phyloP scores from a whole-genome alignment of 1,140 invertebrate genomes.

The Pantala flavescens region DNA sequence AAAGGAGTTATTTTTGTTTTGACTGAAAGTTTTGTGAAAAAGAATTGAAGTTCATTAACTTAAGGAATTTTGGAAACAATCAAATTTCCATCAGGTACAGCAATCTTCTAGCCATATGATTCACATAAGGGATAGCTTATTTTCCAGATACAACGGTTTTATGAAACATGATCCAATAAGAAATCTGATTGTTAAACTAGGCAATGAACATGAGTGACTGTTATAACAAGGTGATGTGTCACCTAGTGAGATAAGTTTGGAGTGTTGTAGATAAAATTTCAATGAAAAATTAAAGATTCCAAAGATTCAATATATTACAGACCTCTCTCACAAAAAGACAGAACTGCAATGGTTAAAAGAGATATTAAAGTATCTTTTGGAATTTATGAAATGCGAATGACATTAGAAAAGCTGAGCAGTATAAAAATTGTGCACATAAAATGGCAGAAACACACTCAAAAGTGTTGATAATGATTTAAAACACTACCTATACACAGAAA shows the following conservation, averaged over 20 bases:
- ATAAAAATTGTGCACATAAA: constrained; percentile 8
- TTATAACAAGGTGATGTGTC: neutral
- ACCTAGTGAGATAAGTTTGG: neutral
- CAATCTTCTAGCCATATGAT: no score
- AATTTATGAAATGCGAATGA: neutral
- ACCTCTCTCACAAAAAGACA: neutral
- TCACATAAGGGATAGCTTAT: no score
- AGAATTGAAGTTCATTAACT: no score
- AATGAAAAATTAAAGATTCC: neutral
- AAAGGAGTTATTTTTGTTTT: no score
- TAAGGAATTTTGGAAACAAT: no score
- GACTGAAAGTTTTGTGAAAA: no score
- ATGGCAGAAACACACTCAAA: neutral
- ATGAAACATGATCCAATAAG: no score
- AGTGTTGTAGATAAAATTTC: neutral
- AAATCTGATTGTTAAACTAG: neutral
- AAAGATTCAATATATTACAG: neutral
- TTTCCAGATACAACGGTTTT: no score
- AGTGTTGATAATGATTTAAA: neutral
- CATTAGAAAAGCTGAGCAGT: neutral
- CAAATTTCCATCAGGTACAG: no score
- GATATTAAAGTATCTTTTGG: neutral
- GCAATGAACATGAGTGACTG: neutral
- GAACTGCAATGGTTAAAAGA: neutral
- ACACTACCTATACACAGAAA: neutral